phyloP scores from a whole-genome alignment of 2,888 invertebrate species.

The Noctua fimbriata region DNA sequence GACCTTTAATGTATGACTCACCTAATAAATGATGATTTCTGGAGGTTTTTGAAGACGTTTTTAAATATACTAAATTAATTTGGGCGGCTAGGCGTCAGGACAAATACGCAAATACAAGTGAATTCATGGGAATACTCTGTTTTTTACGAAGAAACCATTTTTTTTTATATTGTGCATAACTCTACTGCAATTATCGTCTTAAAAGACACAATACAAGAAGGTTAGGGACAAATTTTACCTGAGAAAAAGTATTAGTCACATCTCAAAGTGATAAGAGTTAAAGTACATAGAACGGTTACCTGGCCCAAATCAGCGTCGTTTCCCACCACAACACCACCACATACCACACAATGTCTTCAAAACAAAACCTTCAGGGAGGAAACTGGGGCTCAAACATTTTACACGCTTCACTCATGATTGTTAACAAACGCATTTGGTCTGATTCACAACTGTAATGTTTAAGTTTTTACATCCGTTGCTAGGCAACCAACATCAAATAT shows the following conservation, averaged over 20 bases:
- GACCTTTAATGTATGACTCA: constrained; percentile 47
- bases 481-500: constrained; percentile 71
- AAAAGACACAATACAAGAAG: not conserved
- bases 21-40: constrained; percentile 13
- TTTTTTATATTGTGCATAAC: not conserved
- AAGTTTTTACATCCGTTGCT: constrained; percentile 80
- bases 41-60: not conserved
- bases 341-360: constrained; percentile 46
- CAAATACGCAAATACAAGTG: not conserved
- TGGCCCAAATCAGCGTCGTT: constrained; percentile 41
- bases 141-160: not conserved
- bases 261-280: not conserved
- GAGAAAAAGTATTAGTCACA: constrained; percentile 28
- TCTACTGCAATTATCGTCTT: not conserved
- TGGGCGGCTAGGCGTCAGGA: not conserved
- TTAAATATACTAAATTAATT: not conserved
- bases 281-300: constrained; percentile 42
- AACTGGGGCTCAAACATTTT: constrained; percentile 75
- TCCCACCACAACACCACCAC: constrained; percentile 20
- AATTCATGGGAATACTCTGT: not conserved
- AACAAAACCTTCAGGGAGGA: constrained; percentile 76
- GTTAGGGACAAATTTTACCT: not conserved
- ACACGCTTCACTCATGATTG: constrained; percentile 74
- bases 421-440: constrained; percentile 68
- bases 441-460: constrained; percentile 59